A percentile compares a stretch with the other conserved stretches of the same genome.
phyloP scores from a whole-genome alignment of 2,113 vertebrate species.

The Gambusia affinis region DNA sequence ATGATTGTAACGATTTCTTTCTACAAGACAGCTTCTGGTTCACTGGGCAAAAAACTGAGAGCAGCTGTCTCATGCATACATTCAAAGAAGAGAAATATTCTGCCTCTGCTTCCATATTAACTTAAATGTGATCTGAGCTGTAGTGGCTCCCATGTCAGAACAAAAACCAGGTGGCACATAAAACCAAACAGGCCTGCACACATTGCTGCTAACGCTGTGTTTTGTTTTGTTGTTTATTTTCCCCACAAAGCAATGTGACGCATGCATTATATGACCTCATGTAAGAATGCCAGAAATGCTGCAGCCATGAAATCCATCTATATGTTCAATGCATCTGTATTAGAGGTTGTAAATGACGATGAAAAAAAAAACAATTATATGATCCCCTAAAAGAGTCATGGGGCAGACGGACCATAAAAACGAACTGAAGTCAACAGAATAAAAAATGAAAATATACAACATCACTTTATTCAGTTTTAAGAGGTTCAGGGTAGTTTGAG shows the following conservation, averaged over 20 bases:
- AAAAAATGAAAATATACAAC: background rate
- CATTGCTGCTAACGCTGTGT: background rate
- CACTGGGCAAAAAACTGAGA: background rate
- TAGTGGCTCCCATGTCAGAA: background rate
- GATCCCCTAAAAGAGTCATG: background rate
- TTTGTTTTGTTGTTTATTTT: background rate
- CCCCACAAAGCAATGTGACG: background rate
- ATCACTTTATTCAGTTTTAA: constrained; percentile 14
- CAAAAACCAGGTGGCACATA: constrained; percentile 4
- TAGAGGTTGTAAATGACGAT: background rate
- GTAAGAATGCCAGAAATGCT: background rate
- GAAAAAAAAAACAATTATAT: background rate
- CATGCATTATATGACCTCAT: background rate
- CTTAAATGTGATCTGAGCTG: background rate
- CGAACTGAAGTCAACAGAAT: constrained; percentile 1
- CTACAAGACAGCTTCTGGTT: background rate
- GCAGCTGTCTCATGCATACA: constrained; percentile 6
- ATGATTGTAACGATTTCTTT: background rate
- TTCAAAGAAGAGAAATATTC: constrained; percentile 25
- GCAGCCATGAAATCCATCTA: background rate
- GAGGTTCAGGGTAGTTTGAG: constrained; percentile 35
- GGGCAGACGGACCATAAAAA: background rate
- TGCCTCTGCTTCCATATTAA: constrained; percentile 4
- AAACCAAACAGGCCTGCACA: background rate
- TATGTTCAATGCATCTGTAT: constrained; percentile 1